Evolutionary conservation across 2,888 invertebrate genomes (phyloP).

Genomic region (Eristalis tenax): DNA sequence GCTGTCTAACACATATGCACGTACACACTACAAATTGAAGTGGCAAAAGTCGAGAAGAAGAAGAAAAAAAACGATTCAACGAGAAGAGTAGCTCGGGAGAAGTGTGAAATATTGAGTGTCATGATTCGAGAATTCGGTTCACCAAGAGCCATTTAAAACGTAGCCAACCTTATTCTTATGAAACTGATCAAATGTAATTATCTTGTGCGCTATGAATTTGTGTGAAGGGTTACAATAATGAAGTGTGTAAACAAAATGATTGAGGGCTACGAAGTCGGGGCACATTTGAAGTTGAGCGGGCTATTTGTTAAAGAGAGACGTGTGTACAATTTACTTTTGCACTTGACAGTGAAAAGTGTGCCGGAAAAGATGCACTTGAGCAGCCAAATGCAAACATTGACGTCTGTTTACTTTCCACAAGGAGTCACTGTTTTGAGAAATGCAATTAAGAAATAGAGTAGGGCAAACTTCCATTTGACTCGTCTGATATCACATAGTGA

Average conservation of each 20-base stretch:
- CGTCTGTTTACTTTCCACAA: not conserved
- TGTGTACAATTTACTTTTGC: not conserved
- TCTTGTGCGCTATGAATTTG: slow-evolving; percentile 4
- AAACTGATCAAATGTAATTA: slow-evolving; percentile 13
- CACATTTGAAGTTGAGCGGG: not conserved
- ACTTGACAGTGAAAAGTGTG: slow-evolving; percentile 1
- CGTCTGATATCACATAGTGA: too few species aligned
- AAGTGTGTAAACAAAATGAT: not conserved
- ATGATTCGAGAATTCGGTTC: slow-evolving; percentile 4
- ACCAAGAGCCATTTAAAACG: slow-evolving; percentile 10
- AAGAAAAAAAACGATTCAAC: slow-evolving; percentile 2
- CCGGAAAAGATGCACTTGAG: not conserved
- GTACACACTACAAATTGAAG: slow-evolving; percentile 17
- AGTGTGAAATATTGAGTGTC: not conserved
- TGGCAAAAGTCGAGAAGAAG: slow-evolving; percentile 10
- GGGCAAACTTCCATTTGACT: too few species aligned
- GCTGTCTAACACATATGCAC: slow-evolving; percentile 28
- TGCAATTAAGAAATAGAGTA: not conserved
- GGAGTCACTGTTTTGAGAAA: not conserved
- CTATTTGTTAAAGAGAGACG: not conserved
- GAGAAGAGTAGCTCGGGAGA: slow-evolving; percentile 12
- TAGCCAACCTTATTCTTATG: slow-evolving; percentile 1
- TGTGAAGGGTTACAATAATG: not conserved
- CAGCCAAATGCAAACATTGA: not conserved
- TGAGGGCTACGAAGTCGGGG: not conserved